Percentiles rank a stretch among this genome's conserved stretches.
phyloP scores from a whole-genome alignment of 2,113 vertebrate species.

The Myiagra hebetior region DNA sequence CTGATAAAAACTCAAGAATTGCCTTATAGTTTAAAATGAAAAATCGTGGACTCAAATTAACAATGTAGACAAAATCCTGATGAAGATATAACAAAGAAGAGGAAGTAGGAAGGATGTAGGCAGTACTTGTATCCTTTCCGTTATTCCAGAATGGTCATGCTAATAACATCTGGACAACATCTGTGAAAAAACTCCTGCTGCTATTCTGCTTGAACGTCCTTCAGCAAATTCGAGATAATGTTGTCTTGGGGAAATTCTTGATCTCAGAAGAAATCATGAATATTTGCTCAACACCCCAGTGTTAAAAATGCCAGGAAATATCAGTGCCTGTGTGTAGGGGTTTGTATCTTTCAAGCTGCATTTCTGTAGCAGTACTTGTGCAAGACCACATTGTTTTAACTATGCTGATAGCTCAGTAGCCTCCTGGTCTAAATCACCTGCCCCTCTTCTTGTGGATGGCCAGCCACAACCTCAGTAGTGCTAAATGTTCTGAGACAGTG shows the following conservation, averaged over 20 bases:
- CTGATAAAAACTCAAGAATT: not conserved
- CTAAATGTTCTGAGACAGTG: not conserved
- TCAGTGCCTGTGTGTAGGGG: not conserved
- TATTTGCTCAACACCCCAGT: not conserved
- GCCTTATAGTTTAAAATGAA: not conserved
- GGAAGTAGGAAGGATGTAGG: not conserved
- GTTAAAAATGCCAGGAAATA: not conserved
- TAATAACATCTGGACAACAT: not conserved
- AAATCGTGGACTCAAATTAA: not conserved
- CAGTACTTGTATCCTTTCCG: not conserved
- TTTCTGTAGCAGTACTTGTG: not conserved
- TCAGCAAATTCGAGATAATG: not conserved
- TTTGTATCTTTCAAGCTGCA: not conserved
- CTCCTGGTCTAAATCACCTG: not conserved
- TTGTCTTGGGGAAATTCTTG: not conserved
- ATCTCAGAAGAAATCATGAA: not conserved
- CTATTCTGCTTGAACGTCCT: not conserved
- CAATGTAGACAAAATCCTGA: not conserved
- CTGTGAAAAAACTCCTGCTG: not conserved
- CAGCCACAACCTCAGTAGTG: not conserved
- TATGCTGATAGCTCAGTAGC: not conserved
- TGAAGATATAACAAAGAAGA: not conserved
- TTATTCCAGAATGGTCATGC: not conserved
- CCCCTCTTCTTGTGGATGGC: not conserved
- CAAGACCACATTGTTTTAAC: not conserved